These are phyloP conservation scores for Halesus radiatus DNA, from an alignment of 1,140 invertebrate species.

Conservation along the genomic window DNA sequence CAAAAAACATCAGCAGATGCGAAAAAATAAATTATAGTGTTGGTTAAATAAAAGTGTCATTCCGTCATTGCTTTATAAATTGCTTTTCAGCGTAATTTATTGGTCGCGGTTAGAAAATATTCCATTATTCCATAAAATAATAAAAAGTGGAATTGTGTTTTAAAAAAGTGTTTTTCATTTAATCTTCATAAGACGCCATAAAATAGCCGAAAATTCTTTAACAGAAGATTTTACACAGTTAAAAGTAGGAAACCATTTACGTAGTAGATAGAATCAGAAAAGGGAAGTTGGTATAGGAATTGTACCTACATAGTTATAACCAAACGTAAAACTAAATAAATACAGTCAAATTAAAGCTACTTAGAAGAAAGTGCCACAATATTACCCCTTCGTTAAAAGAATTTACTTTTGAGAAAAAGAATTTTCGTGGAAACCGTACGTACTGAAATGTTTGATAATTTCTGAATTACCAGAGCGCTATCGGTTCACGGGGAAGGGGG, in stretches of 20 bases:
- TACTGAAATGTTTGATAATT: slow-evolving; percentile 29
- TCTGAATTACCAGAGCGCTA: slow-evolving; percentile 22
- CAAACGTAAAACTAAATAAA: background rate
- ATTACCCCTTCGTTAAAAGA: background rate
- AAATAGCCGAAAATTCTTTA: background rate
- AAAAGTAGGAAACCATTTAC: background rate
- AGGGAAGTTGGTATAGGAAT: background rate
- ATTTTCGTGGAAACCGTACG: background rate
- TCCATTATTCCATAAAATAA: too few relatives aligned
- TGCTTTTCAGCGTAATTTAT: too few relatives aligned
- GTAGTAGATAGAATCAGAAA: background rate
- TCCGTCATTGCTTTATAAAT: too few relatives aligned
- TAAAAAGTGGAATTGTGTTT: too few relatives aligned
- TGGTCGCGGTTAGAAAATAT: too few relatives aligned
- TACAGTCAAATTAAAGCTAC: too few relatives aligned
- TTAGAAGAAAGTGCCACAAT: too few relatives aligned
- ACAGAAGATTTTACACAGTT: background rate
- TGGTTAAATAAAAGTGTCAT: too few relatives aligned
- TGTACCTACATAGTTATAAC: background rate
- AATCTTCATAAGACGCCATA: background rate
- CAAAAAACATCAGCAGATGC: too few relatives aligned
- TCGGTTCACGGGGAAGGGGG: background rate
- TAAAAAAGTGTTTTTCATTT: too few relatives aligned
- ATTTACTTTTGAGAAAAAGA: background rate
- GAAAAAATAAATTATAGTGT: too few relatives aligned